A percentile compares a stretch with the other conserved stretches of the same genome.
These are phyloP conservation scores for Pachydiplax longipennis DNA, from an alignment of 2,888 invertebrate genomes.

Conservation along the genomic window DNA sequence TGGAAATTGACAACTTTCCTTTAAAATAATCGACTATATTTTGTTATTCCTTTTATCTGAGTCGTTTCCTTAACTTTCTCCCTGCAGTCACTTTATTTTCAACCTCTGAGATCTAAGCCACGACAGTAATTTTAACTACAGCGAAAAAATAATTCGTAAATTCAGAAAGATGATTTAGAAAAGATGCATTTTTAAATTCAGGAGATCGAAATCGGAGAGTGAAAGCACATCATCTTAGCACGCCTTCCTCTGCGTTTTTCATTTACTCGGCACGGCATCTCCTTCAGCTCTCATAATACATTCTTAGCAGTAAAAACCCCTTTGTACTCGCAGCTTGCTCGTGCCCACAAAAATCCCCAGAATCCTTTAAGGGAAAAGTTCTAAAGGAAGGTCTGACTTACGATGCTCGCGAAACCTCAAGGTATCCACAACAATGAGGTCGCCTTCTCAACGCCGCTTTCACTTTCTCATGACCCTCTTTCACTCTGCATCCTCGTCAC, in stretches of 20 bases:
- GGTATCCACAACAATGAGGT: not conserved
- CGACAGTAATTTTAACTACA: too few species aligned
- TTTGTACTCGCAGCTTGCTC: not conserved
- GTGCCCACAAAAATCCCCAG: not conserved
- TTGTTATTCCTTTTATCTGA: too few species aligned
- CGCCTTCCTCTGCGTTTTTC: not conserved
- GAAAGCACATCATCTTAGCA: too few species aligned
- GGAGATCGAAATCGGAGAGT: too few species aligned
- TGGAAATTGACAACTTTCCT: too few species aligned
- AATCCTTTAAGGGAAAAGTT: not conserved
- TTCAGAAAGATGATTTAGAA: too few species aligned
- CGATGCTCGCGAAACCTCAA: not conserved
- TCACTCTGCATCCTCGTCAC: not conserved
- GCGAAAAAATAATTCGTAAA: too few species aligned
- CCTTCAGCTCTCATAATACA: not conserved
- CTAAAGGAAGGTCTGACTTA: not conserved
- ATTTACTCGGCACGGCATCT: not conserved
- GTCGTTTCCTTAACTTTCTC: too few species aligned
- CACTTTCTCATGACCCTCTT: not conserved
- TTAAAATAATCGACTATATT: too few species aligned
- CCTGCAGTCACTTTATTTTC: too few species aligned
- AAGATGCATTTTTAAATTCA: too few species aligned
- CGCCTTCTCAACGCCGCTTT: not conserved
- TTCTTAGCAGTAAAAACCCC: not conserved
- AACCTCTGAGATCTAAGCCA: too few species aligned